Evolutionary conservation across 23 tunicate genomes (phyloP).

Genomic region (Trididemnum clinides): DNA sequence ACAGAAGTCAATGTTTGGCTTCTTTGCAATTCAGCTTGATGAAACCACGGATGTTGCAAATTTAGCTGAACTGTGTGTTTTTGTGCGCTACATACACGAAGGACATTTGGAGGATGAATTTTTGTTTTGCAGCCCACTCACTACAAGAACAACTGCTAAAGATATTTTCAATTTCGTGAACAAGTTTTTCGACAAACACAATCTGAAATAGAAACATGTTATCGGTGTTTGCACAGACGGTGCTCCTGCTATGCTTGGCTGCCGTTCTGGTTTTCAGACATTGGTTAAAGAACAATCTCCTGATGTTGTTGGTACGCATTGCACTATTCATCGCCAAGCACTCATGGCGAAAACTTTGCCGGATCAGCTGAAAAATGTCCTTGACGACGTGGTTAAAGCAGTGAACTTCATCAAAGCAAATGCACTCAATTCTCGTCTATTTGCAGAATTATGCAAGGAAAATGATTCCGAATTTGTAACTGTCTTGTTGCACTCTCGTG

Average conservation of each 20-base stretch:
- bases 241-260: constrained; percentile 76
- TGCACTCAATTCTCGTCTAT: constrained; percentile 51
- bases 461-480: constrained; percentile 52
- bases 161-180: constrained; percentile 25
- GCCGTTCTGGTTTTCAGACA: constrained; percentile 53
- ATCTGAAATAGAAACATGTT: constrained; percentile 47
- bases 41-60: constrained; percentile 59
- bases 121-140: constrained; percentile 32
- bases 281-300: constrained; percentile 51
- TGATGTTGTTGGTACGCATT: constrained; percentile 45
- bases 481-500: constrained; percentile 39
- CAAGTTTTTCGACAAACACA: constrained; percentile 51
- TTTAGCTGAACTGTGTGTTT: constrained; percentile 52
- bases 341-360: constrained; percentile 46
- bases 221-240: constrained; percentile 73
- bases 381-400: constrained; percentile 47
- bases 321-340: constrained; percentile 50
- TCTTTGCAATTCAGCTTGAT: constrained; percentile 70
- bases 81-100: constrained; percentile 58
- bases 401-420: constrained; percentile 54
- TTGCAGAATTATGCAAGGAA: constrained; percentile 55
- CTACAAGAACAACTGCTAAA: constrained; percentile 50
- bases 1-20: constrained; percentile 49
- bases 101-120: constrained; percentile 57
- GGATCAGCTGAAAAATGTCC: constrained; percentile 27